Evolutionary conservation across 1,140 invertebrate species (phyloP), one percentile per base, ranked within the genome.

Genomic region (Semibalanus balanoides): DNA sequence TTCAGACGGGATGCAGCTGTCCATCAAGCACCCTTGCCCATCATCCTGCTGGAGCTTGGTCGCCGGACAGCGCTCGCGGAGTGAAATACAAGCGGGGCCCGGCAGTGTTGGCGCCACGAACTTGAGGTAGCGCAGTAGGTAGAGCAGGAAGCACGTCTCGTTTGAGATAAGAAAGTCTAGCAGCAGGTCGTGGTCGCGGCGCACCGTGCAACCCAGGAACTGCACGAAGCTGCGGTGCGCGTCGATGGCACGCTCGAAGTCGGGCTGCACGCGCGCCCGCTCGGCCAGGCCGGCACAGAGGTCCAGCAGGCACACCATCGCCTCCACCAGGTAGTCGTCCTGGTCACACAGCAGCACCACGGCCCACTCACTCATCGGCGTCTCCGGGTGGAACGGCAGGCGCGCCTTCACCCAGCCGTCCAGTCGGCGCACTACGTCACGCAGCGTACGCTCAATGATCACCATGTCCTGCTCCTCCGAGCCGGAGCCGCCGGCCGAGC

Each of bases 301-400:
- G 83, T 95, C 93, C 40, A 95, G 83, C 70, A 91, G 93, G 83
- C 93, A 95, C 0, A 95, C 91, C 92, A 96, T 93, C n/a, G 91
- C 90, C 85, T 95, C 94, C 31, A 95, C 91, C 75, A 96, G 83
- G 79, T 92, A 93, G 82, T 96, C 93, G 82, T 96, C 93, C 83
- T 95, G 93, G 84, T 95, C 93, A 79, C 90, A 89, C 81, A 96
- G 95, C 71, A 96, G 84, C 82, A 93, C 91, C 72, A 95, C 91
- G 75, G 95, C 87, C 87, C 93, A 94, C 83, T 94, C 93, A 17
- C 92, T 92, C 75, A 95, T 88, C 31, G 91, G 90, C 79, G 91
- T 92, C 82, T 94, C 92, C 7, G 93, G 93, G 84, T 94, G 92
- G 82, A 92, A 95, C 75, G 93, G 91, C 78, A 94, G 85, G 51